Evolutionary conservation across 2,888 invertebrate genomes (phyloP).

Genomic region (Drosophila rellima): DNA sequence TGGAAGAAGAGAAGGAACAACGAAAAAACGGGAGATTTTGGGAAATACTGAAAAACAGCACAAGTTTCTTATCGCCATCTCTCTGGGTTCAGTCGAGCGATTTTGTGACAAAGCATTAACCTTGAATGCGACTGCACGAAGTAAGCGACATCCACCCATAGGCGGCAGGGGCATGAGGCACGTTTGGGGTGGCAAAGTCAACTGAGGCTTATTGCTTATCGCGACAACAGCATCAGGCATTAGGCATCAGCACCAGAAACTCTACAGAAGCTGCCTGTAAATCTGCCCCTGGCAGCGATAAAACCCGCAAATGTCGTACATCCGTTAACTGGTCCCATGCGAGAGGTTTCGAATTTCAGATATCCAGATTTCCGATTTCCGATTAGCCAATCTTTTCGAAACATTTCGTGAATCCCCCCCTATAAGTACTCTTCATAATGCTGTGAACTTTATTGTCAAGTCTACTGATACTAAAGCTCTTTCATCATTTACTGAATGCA

Average conservation of each 20-base stretch:
- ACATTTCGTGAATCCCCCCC: conserved; percentile 1
- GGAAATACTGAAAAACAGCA: conserved; percentile 26
- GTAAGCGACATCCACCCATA: neutral
- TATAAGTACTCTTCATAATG: neutral
- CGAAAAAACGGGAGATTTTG: conserved; percentile 23
- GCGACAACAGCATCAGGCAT: conserved; percentile 44
- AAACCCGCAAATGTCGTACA: conserved; percentile 36
- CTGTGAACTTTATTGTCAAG: neutral
- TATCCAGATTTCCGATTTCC: conserved; percentile 9
- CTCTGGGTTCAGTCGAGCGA: conserved; percentile 61
- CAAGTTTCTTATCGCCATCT: conserved; percentile 58
- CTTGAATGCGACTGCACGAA: conserved; percentile 76
- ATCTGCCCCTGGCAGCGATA: conserved; percentile 45
- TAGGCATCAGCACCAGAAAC: conserved; percentile 37
- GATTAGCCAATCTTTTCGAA: conserved; percentile 25
- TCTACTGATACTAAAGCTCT: neutral
- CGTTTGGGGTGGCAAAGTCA: conserved; percentile 59
- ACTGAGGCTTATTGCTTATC: conserved; percentile 61
- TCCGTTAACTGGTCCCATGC: conserved; percentile 34
- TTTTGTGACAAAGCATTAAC: conserved; percentile 70
- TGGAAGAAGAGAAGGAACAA: neutral
- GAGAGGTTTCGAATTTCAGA: conserved; percentile 41
- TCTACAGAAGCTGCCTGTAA: conserved; percentile 23
- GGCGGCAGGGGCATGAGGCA: neutral
- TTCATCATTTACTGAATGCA: neutral